A percentile compares a stretch with the other conserved stretches of the same genome.
Evolutionary conservation across 2,113 vertebrate species (phyloP).

Genomic region (Spea bombifrons): DNA sequence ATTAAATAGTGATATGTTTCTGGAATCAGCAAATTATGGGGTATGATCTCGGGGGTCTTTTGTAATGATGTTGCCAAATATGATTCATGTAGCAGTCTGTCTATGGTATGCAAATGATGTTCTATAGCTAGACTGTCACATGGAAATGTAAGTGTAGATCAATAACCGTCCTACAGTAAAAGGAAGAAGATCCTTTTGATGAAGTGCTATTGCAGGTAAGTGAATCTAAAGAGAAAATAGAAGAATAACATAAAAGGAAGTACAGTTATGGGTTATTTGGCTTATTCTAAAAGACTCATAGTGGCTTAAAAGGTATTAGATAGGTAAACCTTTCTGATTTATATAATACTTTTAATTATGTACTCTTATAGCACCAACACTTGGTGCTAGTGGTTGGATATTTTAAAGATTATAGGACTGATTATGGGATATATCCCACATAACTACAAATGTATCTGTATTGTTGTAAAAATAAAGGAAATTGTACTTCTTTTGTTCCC

Average conservation of each 20-base stretch:
- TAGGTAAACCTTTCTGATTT: too few relatives aligned
- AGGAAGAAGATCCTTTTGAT: not conserved
- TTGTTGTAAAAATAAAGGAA: too few relatives aligned
- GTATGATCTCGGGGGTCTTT: constrained; percentile 33
- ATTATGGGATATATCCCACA: too few relatives aligned
- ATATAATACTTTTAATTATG: too few relatives aligned
- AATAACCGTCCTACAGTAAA: constrained; percentile 16
- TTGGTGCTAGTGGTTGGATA: too few relatives aligned
- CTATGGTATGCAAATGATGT: constrained; percentile 33
- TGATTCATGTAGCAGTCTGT: constrained; percentile 37
- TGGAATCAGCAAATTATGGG: constrained; percentile 39
- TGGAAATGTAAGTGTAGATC: constrained; percentile 28
- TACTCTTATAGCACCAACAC: too few relatives aligned
- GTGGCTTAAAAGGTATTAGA: not conserved
- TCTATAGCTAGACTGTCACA: not conserved
- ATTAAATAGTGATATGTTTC: constrained; percentile 47
- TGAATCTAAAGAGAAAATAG: not conserved
- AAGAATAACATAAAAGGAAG: not conserved
- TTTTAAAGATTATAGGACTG: too few relatives aligned
- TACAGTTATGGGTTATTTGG: not conserved
- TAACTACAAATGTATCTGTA: too few relatives aligned
- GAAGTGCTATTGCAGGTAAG: not conserved
- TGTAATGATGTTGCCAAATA: constrained; percentile 44
- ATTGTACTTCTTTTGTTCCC: too few relatives aligned
- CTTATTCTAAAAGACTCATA: not conserved